These are phyloP conservation scores for Nemopilema nomurai DNA, from an alignment of 30 jellyfish, hydroid and myxozoan species.

Conservation along the genomic window DNA sequence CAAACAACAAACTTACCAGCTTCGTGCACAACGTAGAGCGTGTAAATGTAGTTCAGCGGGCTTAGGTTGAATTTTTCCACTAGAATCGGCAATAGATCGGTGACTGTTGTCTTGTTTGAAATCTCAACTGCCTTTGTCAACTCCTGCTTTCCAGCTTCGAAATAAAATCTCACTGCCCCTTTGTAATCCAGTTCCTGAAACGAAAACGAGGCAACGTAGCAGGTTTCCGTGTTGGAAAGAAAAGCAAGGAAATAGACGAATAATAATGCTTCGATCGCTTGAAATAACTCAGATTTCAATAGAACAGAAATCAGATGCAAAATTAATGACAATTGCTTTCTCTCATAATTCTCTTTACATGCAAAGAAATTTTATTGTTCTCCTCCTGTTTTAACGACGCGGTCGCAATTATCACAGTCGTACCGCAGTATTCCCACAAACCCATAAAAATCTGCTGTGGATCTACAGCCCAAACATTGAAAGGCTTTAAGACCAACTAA, in stretches of 20 bases:
- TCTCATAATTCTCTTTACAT: background rate
- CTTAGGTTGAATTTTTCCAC: slow-evolving; percentile 76
- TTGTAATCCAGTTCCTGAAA: slow-evolving; percentile 93
- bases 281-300: no score
- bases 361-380: background rate
- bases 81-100: slow-evolving; percentile 85
- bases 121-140: slow-evolving; percentile 92
- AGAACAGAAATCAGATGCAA: background rate
- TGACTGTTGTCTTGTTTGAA: slow-evolving; percentile 71
- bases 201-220: slow-evolving; percentile 24
- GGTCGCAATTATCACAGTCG: background rate
- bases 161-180: slow-evolving; percentile 96
- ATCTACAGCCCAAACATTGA: background rate
- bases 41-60: slow-evolving; percentile 30
- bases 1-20: slow-evolving; percentile 56
- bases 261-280: background rate
- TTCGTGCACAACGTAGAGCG: slow-evolving; percentile 78
- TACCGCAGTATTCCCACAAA: background rate
- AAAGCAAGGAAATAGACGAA: background rate
- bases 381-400: background rate
- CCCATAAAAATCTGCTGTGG: background rate
- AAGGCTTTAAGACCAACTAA: background rate
- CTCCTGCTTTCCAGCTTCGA: slow-evolving; percentile 92
- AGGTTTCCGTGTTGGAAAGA: slow-evolving; percentile 5
- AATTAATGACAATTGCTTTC: background rate